phyloP scores from a whole-genome alignment of 2,797 vertebrate species.

The Staurois parvus region DNA sequence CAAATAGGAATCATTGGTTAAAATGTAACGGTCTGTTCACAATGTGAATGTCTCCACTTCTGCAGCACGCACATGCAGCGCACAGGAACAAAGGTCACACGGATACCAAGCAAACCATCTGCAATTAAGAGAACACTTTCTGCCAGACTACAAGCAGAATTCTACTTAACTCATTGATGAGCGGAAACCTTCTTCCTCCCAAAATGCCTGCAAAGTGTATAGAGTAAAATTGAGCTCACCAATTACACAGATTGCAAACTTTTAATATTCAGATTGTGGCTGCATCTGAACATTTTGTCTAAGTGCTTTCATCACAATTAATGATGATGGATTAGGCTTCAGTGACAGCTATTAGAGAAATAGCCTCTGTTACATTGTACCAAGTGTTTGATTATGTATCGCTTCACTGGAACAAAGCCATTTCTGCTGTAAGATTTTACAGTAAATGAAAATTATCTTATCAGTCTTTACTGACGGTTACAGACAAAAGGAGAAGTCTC shows the following conservation, averaged over 20 bases:
- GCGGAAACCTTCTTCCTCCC: background rate
- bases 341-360: slow-evolving; percentile 48
- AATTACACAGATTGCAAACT: slow-evolving; percentile 60
- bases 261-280: slow-evolving; percentile 61
- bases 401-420: slow-evolving; percentile 1
- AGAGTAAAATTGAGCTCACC: slow-evolving; percentile 29
- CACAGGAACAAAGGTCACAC: slow-evolving; percentile 31
- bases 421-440: slow-evolving; percentile 40
- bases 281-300: slow-evolving; percentile 61
- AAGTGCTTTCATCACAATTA: slow-evolving; percentile 62
- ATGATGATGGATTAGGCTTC: slow-evolving; percentile 58
- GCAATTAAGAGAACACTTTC: slow-evolving; percentile 43
- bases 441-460: slow-evolving; percentile 45
- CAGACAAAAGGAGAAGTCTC: slow-evolving; percentile 20
- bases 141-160: slow-evolving; percentile 8
- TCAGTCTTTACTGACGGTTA: slow-evolving; percentile 33
- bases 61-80: slow-evolving; percentile 16
- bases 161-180: slow-evolving; percentile 30
- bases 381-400: slow-evolving; percentile 51
- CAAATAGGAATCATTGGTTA: slow-evolving; percentile 24
- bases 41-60: slow-evolving; percentile 6
- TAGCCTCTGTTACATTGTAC: slow-evolving; percentile 27
- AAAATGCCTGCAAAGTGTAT: slow-evolving; percentile 20
- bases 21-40: slow-evolving; percentile 8
- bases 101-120: slow-evolving; percentile 38